Conservation (phyloP, 2,888 invertebrate species). For the Deroplatys truncata region DNA sequence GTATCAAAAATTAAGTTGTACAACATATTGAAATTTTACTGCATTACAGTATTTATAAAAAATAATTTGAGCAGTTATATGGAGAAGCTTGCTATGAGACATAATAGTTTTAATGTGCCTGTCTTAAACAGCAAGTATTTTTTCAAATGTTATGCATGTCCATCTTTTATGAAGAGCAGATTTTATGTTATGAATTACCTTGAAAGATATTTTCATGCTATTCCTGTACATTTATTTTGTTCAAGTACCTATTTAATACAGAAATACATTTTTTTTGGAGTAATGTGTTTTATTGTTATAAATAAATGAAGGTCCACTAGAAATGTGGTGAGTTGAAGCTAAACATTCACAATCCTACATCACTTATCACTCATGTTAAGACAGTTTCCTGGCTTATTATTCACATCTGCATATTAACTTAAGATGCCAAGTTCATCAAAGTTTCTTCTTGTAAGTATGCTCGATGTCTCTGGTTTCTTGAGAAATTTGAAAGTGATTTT, state of each 20-base stretch:
- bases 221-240: neutral
- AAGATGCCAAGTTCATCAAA: no score
- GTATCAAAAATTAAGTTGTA: neutral
- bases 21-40: neutral
- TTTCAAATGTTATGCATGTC: neutral
- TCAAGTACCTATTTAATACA: neutral
- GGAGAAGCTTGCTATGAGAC: neutral
- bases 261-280: neutral
- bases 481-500: no score
- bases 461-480: no score
- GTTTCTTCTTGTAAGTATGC: no score
- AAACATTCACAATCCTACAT: no score
- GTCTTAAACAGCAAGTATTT: neutral
- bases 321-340: no score
- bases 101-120: neutral
- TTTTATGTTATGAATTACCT: neutral
- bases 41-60: neutral
- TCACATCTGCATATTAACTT: no score
- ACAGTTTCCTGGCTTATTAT: no score
- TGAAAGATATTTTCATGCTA: neutral
- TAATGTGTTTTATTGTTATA: no score
- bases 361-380: no score
- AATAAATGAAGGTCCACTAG: no score
- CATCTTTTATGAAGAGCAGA: neutral
- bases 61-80: neutral